Evolutionary conservation across 1,140 invertebrate species (phyloP).

Genomic region (Cephus cinctus): DNA sequence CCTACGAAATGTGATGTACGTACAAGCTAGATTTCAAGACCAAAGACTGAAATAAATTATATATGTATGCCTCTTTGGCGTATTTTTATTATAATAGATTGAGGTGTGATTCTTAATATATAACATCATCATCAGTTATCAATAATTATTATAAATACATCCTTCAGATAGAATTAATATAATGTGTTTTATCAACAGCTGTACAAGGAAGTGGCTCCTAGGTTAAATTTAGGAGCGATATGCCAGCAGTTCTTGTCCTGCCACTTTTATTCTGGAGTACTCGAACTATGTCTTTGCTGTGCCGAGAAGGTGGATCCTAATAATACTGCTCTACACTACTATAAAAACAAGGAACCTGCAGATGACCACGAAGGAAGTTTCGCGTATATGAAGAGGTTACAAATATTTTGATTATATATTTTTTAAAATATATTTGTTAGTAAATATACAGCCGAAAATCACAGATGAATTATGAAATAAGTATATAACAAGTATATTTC

Average conservation of each 20-base stretch:
- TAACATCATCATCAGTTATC: too few relatives aligned
- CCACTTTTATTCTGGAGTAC: slow-evolving; percentile 83
- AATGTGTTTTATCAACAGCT: too few relatives aligned
- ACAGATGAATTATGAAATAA: too few relatives aligned
- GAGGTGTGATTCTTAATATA: too few relatives aligned
- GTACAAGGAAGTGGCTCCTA: slow-evolving; percentile 81
- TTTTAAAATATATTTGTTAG: background rate
- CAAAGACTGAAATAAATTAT: too few relatives aligned
- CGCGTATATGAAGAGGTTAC: slow-evolving; percentile 69
- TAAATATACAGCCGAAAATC: too few relatives aligned
- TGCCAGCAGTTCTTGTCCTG: slow-evolving; percentile 75
- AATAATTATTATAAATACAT: too few relatives aligned
- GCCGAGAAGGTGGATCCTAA: slow-evolving; percentile 86
- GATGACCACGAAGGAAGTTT: slow-evolving; percentile 77
- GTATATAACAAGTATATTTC: slow-evolving; percentile 5
- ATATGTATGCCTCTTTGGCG: too few relatives aligned
- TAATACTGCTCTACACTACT: slow-evolving; percentile 84
- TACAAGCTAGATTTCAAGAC: too few relatives aligned
- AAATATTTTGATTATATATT: slow-evolving; percentile 9
- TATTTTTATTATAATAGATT: too few relatives aligned
- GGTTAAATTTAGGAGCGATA: slow-evolving; percentile 74
- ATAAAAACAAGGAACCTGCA: slow-evolving; percentile 77
- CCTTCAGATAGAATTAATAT: too few relatives aligned
- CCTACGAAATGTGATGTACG: too few relatives aligned
- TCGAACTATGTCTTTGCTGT: slow-evolving; percentile 83